Evolutionary conservation across 2,888 invertebrate genomes (phyloP), one percentile per base, ranked within the genome.

Genomic region (Sarcophaga rosellei): DNA sequence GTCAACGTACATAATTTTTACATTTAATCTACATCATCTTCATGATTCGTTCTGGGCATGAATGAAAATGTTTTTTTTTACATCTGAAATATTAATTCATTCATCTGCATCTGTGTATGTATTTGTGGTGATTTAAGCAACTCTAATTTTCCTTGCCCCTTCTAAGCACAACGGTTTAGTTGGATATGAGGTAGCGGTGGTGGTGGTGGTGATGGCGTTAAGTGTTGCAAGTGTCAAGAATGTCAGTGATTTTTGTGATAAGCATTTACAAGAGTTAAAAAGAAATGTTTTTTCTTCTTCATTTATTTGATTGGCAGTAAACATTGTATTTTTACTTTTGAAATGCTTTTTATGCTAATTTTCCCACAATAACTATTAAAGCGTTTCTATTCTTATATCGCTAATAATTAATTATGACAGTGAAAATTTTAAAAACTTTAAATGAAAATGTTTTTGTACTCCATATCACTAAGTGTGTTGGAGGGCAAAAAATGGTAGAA

Each of bases 241-340:
- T 87, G 88, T 89, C 89, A 89, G 88, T 83, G 81, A 73, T 66
- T 47, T 61, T 87, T 78, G 35, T 88, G 87, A 88, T 82, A 86
- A 84, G 88, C 87, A 61, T 86, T 86, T 75, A 73, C 61, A 76
- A 70, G 74, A 84, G 63, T 85, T 84, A 72, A 82, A 88, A 86
- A 17, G 4, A 47, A 53, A 17, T 78, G 88, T 88, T 75, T 85
- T 84, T 63, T 66, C 62, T 89, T 10, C 35, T 10, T 35, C 8
- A 35, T 35, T 35, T 35, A 10, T 35, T 90, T 92, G 91, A 92
- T 91, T 92, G 91, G 90, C 91, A 89, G 81, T 87, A 88, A 91
- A 92, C 92, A 92, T 89, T 91, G 89, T 87, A 88, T 63, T 72
- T 89, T 90, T 35, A 35, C 35, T 35, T 35, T 90, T 17, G 12